phyloP scores from a whole-genome alignment of 1,140 invertebrate species.

The Pseudomyrmex sp. region DNA sequence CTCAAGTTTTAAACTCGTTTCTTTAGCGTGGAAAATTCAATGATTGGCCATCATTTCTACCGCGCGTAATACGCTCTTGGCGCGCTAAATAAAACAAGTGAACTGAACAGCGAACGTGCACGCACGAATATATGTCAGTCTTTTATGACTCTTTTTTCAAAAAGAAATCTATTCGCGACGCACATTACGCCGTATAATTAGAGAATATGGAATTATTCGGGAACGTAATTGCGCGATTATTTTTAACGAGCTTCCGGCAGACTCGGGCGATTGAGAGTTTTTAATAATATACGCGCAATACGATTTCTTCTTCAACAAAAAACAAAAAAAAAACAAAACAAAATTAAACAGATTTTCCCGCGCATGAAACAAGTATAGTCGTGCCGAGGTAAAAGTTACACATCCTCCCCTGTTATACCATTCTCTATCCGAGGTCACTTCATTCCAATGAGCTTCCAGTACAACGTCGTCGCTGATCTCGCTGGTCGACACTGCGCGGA shows the following conservation, averaged over 20 bases:
- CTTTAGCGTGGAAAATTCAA: background rate
- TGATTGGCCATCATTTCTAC: too few relatives aligned
- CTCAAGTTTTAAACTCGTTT: background rate
- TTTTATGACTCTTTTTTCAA: background rate
- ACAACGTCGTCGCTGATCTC: conserved; percentile 19
- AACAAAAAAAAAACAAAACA: conserved; percentile 10
- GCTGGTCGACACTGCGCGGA: conserved; percentile 34
- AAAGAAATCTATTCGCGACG: background rate
- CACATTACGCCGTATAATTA: background rate
- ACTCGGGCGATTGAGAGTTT: conserved; percentile 30
- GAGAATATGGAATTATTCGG: conserved; percentile 16
- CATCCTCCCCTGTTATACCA: conserved; percentile 15
- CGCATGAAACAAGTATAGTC: background rate
- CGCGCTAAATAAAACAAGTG: too few relatives aligned
- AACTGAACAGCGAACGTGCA: too few relatives aligned
- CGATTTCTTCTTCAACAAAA: conserved; percentile 11
- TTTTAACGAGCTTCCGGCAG: conserved; percentile 31
- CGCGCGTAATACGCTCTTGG: too few relatives aligned
- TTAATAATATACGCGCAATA: conserved; percentile 22
- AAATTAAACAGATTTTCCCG: conserved; percentile 23
- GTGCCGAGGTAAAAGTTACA: conserved; percentile 32
- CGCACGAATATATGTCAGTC: background rate
- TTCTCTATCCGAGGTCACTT: conserved; percentile 31
- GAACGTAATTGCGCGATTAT: conserved; percentile 15
- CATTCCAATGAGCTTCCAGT: conserved; percentile 48